Base-by-base conservation (phyloP, 1,140 invertebrate genomes). In the Danaus melanippus region DNA sequence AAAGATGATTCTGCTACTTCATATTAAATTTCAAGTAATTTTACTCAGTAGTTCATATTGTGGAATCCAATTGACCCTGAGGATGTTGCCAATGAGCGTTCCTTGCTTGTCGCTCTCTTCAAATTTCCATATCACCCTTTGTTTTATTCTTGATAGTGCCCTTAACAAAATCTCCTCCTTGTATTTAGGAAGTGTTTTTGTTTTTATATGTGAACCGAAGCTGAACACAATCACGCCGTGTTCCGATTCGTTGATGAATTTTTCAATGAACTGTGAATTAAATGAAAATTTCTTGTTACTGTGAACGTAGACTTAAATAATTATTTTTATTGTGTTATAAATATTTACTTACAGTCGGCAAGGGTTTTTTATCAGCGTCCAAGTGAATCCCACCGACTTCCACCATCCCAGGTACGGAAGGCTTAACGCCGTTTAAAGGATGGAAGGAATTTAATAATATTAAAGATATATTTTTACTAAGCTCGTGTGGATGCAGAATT, bases 61-160 rank as follows among this genome's bases (percentile, higher is more conserved):
- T 0, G 91, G 91, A 15, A 91, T 66, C 91, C 92, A 93, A 59
- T 88, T 89, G 2, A 87, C 74, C 40, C 89, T 78, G 49, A 88
- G 80, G 4, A 86, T 79, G 41, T 84, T 86, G 2, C 79, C 78
- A 6, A 54, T 58, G 0, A 74, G 50, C 0, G 73, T 83, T 12
- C 83, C 83, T 15, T 84, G 72, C 2, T 79, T 74, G 1, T 51
- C 71, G 17, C 89, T 87, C 10, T 74, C 72, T 61, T 92, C 91
- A 63, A 86, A 91, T 74, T 93, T 93, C 91, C 91, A 92, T 11
- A 93, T 76, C 12, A 92, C 87, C 58, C 87, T 80, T 58, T 91
- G 87, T 46, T 89, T 88, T 10, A 91, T 60, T 64, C 87, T 86
- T 0, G 81, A 74, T 10, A 92, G 87, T 4, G 84, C 87, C 0